Conservation (phyloP, 2,113 vertebrate species). For the Aramus guarauna region DNA sequence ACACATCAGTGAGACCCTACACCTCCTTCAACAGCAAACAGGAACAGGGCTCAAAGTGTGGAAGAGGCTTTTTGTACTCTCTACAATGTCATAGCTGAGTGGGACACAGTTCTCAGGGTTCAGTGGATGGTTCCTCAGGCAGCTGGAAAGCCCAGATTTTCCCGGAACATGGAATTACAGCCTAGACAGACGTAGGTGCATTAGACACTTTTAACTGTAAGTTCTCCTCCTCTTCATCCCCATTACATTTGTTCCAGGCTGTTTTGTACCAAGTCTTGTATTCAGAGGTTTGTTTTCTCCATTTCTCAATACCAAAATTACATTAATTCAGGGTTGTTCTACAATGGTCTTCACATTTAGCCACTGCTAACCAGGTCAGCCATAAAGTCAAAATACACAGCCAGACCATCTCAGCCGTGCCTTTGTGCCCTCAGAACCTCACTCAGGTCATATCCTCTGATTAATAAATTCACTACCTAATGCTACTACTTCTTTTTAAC, state of each 20-base stretch:
- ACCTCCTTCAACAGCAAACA: not conserved
- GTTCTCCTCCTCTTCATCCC: not conserved
- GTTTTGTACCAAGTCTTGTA: not conserved
- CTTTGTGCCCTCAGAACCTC: not conserved
- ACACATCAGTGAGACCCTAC: not conserved
- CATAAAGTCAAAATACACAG: not conserved
- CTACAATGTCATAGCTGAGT: accelerated
- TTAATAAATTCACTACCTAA: not conserved
- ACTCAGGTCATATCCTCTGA: not conserved
- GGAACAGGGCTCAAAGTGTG: not conserved
- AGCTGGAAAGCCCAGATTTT: not conserved
- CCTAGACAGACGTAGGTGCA: not conserved
- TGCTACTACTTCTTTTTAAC: not conserved
- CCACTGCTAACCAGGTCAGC: not conserved
- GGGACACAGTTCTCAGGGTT: not conserved
- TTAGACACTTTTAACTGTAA: not conserved
- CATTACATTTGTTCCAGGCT: not conserved
- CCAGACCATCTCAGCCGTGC: not conserved
- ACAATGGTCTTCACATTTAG: not conserved
- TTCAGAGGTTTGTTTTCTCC: not conserved
- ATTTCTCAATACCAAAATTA: not conserved
- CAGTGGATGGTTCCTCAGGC: not conserved
- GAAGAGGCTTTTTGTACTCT: not conserved
- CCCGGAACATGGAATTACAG: not conserved
- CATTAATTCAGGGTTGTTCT: not conserved